These are phyloP conservation scores for Actenoides hombroni DNA, from an alignment of 2,113 vertebrate species.

Conservation along the genomic window DNA sequence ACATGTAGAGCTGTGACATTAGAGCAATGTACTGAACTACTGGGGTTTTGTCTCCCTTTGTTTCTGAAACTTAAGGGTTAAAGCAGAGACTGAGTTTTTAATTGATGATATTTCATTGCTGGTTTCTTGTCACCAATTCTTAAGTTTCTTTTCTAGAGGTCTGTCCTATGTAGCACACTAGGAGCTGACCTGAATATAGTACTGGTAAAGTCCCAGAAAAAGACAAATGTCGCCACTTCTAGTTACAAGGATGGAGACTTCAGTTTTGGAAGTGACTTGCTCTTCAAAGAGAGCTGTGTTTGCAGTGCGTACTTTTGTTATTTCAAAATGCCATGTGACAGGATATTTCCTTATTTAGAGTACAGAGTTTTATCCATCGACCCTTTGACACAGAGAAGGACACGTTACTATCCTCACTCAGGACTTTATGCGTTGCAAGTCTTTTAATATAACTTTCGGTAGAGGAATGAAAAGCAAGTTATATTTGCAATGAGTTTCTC, in stretches of 20 bases:
- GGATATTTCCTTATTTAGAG: conserved; percentile 17
- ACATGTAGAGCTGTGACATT: not conserved
- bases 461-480: not conserved
- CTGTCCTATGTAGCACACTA: not conserved
- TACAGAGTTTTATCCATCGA: not conserved
- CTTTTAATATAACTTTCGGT: not conserved
- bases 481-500: not conserved
- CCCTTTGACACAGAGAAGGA: not conserved
- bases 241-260: not conserved
- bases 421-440: not conserved
- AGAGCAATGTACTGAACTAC: not conserved
- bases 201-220: not conserved
- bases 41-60: not conserved
- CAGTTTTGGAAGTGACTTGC: not conserved
- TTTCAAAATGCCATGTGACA: conserved; percentile 44
- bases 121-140: not conserved
- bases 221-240: not conserved
- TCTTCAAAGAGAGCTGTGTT: not conserved
- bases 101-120: not conserved
- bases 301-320: not conserved
- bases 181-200: not conserved
- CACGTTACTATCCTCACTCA: not conserved
- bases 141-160: not conserved
- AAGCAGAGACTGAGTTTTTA: not conserved
- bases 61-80: not conserved